phyloP scores from a whole-genome alignment of 2,888 invertebrate genomes.

The Phania funesta region DNA sequence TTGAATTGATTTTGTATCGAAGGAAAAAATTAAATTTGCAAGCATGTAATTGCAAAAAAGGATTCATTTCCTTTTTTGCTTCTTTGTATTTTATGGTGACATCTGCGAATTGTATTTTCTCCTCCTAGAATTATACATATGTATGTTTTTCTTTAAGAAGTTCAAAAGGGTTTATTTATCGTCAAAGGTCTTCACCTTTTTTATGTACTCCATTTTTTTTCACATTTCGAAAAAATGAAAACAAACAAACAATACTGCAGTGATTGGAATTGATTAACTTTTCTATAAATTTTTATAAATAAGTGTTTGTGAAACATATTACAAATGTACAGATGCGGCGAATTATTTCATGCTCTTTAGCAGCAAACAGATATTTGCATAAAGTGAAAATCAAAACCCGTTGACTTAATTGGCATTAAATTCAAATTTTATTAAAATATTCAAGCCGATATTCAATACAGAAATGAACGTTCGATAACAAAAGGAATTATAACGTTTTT shows the following conservation, averaged over 20 bases:
- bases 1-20: slow-evolving; percentile 57
- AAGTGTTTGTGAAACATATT: not conserved
- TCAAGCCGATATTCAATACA: not conserved
- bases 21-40: slow-evolving; percentile 73
- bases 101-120: slow-evolving; percentile 56
- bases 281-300: slow-evolving; percentile 29
- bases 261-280: slow-evolving; percentile 68
- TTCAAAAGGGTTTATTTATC: slow-evolving; percentile 39
- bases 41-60: slow-evolving; percentile 77
- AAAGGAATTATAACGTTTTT: no score
- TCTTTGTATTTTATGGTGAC: slow-evolving; percentile 43
- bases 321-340: slow-evolving; percentile 8
- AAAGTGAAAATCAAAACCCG: slow-evolving; percentile 13
- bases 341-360: not conserved
- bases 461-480: no score
- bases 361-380: slow-evolving; percentile 39
- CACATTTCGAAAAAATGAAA: not conserved
- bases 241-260: slow-evolving; percentile 35
- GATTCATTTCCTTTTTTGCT: slow-evolving; percentile 30
- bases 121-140: slow-evolving; percentile 19
- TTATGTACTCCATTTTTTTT: slow-evolving; percentile 4
- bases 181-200: slow-evolving; percentile 41
- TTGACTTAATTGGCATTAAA: slow-evolving; percentile 42
- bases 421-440: slow-evolving; percentile 8
- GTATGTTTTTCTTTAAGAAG: slow-evolving; percentile 38